Percentiles rank a stretch among this genome's conserved stretches.
Evolutionary conservation across 1,140 invertebrate species (phyloP).

Genomic region (Drosophila orosa): DNA sequence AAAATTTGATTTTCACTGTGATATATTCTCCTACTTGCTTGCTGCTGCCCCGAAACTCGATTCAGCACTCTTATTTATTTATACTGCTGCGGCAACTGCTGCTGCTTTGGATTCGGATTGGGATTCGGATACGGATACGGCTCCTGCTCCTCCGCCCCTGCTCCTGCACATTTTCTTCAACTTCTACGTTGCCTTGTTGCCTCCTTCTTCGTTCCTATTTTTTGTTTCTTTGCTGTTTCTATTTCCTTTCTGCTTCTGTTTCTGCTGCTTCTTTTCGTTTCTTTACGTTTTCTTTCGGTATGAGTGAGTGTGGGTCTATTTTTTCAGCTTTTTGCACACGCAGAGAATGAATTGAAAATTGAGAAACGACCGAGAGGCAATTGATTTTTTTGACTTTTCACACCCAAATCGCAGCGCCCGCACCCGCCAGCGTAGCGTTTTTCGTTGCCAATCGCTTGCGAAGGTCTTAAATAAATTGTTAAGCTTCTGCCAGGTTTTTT

Average conservation of each 20-base stretch:
- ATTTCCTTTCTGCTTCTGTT: conserved; percentile 41
- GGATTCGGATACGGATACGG: conserved; percentile 35
- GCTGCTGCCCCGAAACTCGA: conserved; percentile 16
- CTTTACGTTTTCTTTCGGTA: conserved; percentile 34
- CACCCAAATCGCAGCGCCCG: conserved; percentile 61
- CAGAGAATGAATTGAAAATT: conserved; percentile 48
- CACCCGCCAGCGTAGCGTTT: conserved; percentile 53
- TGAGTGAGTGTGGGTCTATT: conserved; percentile 27
- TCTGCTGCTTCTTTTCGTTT: conserved; percentile 52
- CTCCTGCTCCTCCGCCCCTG: conserved; percentile 68
- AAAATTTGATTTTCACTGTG: conserved; percentile 80
- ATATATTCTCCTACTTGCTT: conserved; percentile 51
- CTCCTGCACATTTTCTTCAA: conserved; percentile 72
- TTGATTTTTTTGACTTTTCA: conserved; percentile 70
- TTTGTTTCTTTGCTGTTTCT: conserved; percentile 61
- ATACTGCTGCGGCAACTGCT: conserved; percentile 53
- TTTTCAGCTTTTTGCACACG: conserved; percentile 46
- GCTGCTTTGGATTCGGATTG: conserved; percentile 44
- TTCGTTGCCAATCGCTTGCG: conserved; percentile 40
- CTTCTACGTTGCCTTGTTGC: conserved; percentile 69
- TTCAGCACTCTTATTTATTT: conserved; percentile 64
- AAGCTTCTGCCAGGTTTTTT: conserved; percentile 55
- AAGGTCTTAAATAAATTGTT: conserved; percentile 56
- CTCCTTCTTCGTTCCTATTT: conserved; percentile 54
- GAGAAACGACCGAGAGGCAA: conserved; percentile 54